phyloP scores from a whole-genome alignment of 1,140 invertebrate species.

The Listronotus oregonensis region DNA sequence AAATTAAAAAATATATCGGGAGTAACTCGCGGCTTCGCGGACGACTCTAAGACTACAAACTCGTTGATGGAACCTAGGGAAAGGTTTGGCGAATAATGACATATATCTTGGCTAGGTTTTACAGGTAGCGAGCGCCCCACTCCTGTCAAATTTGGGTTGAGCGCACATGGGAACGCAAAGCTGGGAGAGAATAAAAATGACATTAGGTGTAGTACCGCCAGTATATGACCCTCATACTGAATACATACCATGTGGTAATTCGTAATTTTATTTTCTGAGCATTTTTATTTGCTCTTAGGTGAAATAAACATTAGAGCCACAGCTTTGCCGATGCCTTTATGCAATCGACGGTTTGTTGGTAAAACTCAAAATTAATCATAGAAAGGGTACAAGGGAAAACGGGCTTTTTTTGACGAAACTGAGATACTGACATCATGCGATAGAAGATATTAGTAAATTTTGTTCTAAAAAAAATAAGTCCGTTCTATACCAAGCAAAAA shows the following conservation, averaged over 20 bases:
- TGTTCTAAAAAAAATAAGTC: too few relatives aligned
- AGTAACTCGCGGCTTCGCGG: neutral
- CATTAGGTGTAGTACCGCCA: neutral
- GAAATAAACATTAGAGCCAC: too few relatives aligned
- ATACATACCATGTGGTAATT: too few relatives aligned
- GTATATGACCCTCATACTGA: neutral
- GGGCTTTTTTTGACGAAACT: too few relatives aligned
- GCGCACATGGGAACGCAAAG: constrained; percentile 22
- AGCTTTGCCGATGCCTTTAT: too few relatives aligned
- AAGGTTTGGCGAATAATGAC: constrained; percentile 13
- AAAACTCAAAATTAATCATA: too few relatives aligned
- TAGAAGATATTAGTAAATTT: too few relatives aligned
- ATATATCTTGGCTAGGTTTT: constrained; percentile 6
- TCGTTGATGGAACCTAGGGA: neutral
- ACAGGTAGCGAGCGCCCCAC: constrained; percentile 12
- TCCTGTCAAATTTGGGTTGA: neutral
- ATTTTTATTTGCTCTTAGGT: constrained; percentile 6
- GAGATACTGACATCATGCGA: too few relatives aligned
- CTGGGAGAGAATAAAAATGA: constrained; percentile 9
- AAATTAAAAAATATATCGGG: neutral
- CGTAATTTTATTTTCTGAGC: too few relatives aligned
- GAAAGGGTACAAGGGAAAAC: too few relatives aligned
- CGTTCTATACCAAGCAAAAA: too few relatives aligned
- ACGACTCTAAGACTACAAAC: constrained; percentile 8
- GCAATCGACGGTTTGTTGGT: too few relatives aligned